Evolutionary conservation across 2,113 vertebrate genomes (phyloP), one percentile per base, ranked within the genome.

Genomic region (Murina feae): DNA sequence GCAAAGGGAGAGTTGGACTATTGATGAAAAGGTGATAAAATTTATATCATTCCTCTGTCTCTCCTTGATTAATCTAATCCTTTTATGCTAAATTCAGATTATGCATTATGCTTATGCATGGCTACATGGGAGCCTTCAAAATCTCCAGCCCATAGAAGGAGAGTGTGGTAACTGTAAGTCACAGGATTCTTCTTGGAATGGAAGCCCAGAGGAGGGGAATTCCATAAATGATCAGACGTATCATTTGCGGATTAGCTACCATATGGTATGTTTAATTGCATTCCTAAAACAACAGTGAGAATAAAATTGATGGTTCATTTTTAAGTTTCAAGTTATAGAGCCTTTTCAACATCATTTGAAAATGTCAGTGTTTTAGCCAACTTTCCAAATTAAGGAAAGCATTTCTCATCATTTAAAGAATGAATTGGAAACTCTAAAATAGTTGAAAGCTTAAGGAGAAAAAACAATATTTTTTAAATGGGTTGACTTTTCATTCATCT

Each of bases 201-300:
- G 97, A 98, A 98, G 74, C 75, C 90, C 86, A 98, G 98, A 97
- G 97, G 98, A 98, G 97, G 98, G 97, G 97, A 97, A 98, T 96
- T 96, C 97, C 96, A 98, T 97, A 95, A 95, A 79, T 92, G 80
- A 95, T 97, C 86, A 95, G 96, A 96, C 86, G 72, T 71, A 96
- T 97, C 98, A 97, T 97, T 98, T 98, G 94, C 95, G 97, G 97
- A 97, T 97, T 97, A 98, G 89, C 74, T 92, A 90, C 89, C 96
- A 97, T 95, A 96, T 98, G 93, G 97, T 84, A 90, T 91, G 39
- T 95, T 95, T 97, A 98, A 97, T 74, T 97, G 87, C 79, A 96
- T 93, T 81, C 96, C 90, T 91, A 55, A 89, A 96, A 95, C 83
- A 80, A 82, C 79, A 94, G 71, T 9, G 60, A 94, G 79, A 90